Percentiles rank a stretch among this genome's conserved stretches.
Evolutionary conservation across 2,113 vertebrate species (phyloP).

Genomic region (human (Homo sapiens)): DNA sequence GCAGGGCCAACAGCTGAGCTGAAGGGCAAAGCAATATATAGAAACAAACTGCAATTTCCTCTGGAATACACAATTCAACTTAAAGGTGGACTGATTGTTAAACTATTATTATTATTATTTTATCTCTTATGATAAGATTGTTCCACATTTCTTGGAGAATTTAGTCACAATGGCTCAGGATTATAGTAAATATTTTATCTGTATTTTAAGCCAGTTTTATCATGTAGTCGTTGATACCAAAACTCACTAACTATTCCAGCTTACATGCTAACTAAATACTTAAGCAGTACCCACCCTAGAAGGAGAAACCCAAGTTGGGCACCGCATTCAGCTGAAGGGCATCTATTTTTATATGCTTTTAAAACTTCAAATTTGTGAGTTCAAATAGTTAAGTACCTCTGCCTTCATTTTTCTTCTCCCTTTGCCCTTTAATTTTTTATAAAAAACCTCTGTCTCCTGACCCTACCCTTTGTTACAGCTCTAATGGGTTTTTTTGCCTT

Average conservation of each 20-base stretch:
- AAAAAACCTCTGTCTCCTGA: constrained; percentile 36
- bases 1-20: constrained; percentile 75
- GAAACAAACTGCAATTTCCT: constrained; percentile 72
- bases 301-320: not conserved
- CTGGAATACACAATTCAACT: constrained; percentile 56
- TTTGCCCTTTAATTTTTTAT: constrained; percentile 60
- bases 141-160: not conserved
- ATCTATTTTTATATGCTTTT: constrained; percentile 69
- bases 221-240: not conserved
- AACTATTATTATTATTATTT: constrained; percentile 48
- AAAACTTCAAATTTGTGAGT: constrained; percentile 58
- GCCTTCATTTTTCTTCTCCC: constrained; percentile 5
- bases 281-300: not conserved
- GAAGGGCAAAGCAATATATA: constrained; percentile 79
- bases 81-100: constrained; percentile 39
- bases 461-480: not conserved
- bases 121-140: not conserved
- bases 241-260: not conserved
- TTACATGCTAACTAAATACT: not conserved
- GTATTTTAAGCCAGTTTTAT: constrained; percentile 49
- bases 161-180: accelerated
- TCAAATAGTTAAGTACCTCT: constrained; percentile 38
- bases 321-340: constrained; percentile 49
- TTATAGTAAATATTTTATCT: constrained; percentile 37
- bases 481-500: constrained; percentile 49